A percentile compares a stretch with the other conserved stretches of the same genome.
phyloP scores from a whole-genome alignment of 1,140 invertebrate genomes.

The Heliconius himera region DNA sequence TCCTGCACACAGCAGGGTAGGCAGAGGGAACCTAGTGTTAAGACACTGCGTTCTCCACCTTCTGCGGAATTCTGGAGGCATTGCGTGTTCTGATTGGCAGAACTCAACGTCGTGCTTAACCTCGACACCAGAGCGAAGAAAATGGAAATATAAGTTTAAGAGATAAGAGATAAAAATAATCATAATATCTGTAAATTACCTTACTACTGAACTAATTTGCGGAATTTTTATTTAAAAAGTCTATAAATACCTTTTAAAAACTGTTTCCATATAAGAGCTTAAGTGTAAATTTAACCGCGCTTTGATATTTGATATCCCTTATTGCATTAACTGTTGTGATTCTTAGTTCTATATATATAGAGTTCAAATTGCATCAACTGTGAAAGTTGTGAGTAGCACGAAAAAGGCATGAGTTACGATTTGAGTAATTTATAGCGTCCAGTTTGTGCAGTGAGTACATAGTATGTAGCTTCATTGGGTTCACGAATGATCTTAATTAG shows the following conservation, averaged over 20 bases:
- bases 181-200: neutral
- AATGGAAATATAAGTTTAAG: too few relatives aligned
- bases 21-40: too few relatives aligned
- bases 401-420: constrained; percentile 73
- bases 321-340: constrained; percentile 43
- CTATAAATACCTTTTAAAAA: neutral
- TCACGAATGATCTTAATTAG: constrained; percentile 80
- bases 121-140: too few relatives aligned
- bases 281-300: constrained; percentile 55
- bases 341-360: constrained; percentile 47
- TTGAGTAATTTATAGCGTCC: constrained; percentile 77
- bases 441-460: constrained; percentile 72
- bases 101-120: too few relatives aligned
- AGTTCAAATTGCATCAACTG: constrained; percentile 47
- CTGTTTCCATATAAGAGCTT: constrained; percentile 14
- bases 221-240: neutral
- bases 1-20: too few relatives aligned
- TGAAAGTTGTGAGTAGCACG: constrained; percentile 48
- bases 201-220: neutral
- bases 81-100: too few relatives aligned
- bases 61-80: too few relatives aligned
- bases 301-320: constrained; percentile 53
- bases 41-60: too few relatives aligned
- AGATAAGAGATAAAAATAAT: too few relatives aligned
- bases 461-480: constrained; percentile 67